Percentiles rank a stretch among this genome's conserved stretches.
Evolutionary conservation across 2,797 vertebrate genomes (phyloP).

Genomic region (Acridotheres tristis): DNA sequence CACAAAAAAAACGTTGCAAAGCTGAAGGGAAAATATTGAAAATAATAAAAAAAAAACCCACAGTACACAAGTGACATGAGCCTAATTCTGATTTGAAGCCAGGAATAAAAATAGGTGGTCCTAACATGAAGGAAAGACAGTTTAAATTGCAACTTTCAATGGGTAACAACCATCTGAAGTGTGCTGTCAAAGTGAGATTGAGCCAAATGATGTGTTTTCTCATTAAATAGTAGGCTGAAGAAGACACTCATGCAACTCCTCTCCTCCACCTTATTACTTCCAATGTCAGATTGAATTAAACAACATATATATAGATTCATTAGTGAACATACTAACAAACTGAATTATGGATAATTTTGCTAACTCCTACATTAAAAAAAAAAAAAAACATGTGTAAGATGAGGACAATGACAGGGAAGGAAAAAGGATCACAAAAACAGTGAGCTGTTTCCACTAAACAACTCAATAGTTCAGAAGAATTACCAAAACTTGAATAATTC

Average conservation of each 20-base stretch:
- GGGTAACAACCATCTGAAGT: not conserved
- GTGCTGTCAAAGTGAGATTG: not conserved
- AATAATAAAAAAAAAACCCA: not conserved
- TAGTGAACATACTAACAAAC: not conserved
- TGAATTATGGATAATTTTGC: fast-evolving
- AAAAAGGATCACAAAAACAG: not conserved
- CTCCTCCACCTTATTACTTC: not conserved
- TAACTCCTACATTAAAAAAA: not conserved
- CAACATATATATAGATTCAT: not conserved
- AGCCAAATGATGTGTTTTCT: not conserved
- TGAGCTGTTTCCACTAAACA: not conserved
- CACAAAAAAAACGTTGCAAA: fast-evolving
- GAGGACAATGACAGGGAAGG: fast-evolving
- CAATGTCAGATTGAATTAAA: fast-evolving
- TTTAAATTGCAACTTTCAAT: not conserved
- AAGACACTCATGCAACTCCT: not conserved
- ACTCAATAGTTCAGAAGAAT: not conserved
- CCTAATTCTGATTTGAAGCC: not conserved
- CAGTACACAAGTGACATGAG: not conserved
- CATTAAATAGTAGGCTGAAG: not conserved
- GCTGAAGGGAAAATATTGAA: not conserved
- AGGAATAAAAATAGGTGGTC: not conserved
- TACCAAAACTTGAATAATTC: not conserved
- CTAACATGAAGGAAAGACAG: not conserved
- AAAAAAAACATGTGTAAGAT: fast-evolving